phyloP scores from a whole-genome alignment of 2,113 vertebrate genomes.

The Ursus arctos region DNA sequence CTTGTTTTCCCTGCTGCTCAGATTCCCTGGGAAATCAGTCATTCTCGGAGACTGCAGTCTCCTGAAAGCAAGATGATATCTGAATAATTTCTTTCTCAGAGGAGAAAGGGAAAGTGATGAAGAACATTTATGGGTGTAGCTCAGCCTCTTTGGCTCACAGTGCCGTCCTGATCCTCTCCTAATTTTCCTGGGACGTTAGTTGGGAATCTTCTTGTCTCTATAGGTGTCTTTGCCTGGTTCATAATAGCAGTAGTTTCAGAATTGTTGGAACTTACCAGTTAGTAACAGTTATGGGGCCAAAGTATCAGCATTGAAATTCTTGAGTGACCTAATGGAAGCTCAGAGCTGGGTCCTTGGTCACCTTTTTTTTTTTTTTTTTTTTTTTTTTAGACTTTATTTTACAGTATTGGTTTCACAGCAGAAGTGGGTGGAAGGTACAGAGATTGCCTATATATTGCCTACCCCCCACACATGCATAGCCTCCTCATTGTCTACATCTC shows the following conservation, averaged over 20 bases:
- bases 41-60: background rate
- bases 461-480: background rate
- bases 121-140: background rate
- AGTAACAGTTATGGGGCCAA: background rate
- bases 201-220: background rate
- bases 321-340: background rate
- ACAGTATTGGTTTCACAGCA: background rate
- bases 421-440: background rate
- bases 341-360: background rate
- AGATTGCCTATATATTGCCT: background rate
- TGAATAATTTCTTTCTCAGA: background rate
- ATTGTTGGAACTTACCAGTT: background rate
- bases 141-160: background rate
- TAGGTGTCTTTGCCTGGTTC: background rate
- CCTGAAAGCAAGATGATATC: background rate
- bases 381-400: background rate
- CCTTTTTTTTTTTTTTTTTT: background rate
- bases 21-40: background rate
- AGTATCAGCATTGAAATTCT: background rate
- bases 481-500: background rate
- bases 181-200: background rate
- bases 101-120: background rate
- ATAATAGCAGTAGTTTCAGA: background rate
- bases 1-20: background rate
- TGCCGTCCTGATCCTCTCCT: background rate